Percentiles rank a stretch among this genome's conserved stretches.
Conservation (phyloP, 1,140 invertebrate genomes). For the Ceratoteleas bidentatus region DNA sequence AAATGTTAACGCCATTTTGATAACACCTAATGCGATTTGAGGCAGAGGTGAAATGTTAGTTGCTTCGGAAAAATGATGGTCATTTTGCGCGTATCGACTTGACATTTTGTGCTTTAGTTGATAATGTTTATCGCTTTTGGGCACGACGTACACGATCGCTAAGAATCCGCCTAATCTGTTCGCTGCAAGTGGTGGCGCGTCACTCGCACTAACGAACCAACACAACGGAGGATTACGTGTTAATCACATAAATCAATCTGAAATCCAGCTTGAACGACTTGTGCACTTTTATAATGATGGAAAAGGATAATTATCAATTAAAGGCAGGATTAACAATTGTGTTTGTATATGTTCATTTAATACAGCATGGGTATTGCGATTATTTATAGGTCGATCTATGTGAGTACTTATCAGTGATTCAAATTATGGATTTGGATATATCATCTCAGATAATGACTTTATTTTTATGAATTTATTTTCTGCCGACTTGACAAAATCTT, state of each 20-base stretch:
- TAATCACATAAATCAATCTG: slow-evolving; percentile 14
- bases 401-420: too few species aligned
- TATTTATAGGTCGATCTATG: too few species aligned
- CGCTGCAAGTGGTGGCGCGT: slow-evolving; percentile 2
- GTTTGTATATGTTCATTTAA: background rate
- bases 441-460: too few species aligned
- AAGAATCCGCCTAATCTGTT: slow-evolving; percentile 33
- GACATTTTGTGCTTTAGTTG: slow-evolving; percentile 27
- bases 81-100: slow-evolving; percentile 30
- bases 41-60: slow-evolving; percentile 12
- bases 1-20: slow-evolving; percentile 28
- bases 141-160: slow-evolving; percentile 17
- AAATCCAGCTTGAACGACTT: slow-evolving; percentile 8
- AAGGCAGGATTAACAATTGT: background rate
- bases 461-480: too few species aligned
- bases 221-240: slow-evolving; percentile 6
- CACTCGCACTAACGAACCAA: slow-evolving; percentile 28
- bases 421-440: too few species aligned
- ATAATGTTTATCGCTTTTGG: slow-evolving; percentile 23
- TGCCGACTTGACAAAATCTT: too few species aligned
- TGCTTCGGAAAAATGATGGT: slow-evolving; percentile 9
- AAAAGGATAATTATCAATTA: too few species aligned
- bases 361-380: too few species aligned
- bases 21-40: slow-evolving; percentile 12
- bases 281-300: background rate